Percentiles rank a stretch among this genome's conserved stretches.
Conservation (phyloP, 1,140 invertebrate species). For the Adelges cooleyi region DNA sequence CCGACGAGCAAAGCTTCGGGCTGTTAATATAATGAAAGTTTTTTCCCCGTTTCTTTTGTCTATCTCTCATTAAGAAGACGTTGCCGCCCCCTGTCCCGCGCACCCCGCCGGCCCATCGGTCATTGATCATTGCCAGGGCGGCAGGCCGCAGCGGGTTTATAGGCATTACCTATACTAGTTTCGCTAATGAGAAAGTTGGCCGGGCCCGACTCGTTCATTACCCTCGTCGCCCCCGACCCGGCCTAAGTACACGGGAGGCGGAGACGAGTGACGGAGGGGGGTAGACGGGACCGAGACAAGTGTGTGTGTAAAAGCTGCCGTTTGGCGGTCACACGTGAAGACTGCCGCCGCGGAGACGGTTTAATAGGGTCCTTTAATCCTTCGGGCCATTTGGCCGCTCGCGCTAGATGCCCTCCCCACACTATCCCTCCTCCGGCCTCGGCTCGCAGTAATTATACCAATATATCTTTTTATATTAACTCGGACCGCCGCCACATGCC, state of each 20-base stretch:
- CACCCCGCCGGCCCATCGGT: slow-evolving; percentile 5
- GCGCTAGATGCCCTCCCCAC: not conserved
- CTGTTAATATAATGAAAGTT: slow-evolving; percentile 29
- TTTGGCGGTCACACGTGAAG: slow-evolving; percentile 27
- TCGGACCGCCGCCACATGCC: slow-evolving; percentile 7
- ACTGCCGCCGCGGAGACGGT: slow-evolving; percentile 2
- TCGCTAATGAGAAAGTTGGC: slow-evolving; percentile 28
- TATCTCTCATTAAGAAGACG: slow-evolving; percentile 29
- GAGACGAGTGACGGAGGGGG: not conserved
- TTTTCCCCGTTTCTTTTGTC: slow-evolving; percentile 27
- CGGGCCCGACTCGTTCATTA: slow-evolving; percentile 26
- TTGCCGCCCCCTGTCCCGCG: not conserved
- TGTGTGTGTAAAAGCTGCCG: slow-evolving; percentile 21
- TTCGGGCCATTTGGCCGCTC: slow-evolving; percentile 24
- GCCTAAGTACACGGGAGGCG: too few relatives aligned
- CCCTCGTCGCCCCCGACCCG: not conserved
- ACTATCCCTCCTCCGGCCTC: not conserved
- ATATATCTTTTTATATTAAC: slow-evolving; percentile 29
- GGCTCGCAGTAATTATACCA: slow-evolving; percentile 17
- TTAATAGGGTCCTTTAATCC: slow-evolving; percentile 29
- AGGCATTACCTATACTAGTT: not conserved
- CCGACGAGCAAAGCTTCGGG: not conserved
- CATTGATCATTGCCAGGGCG: slow-evolving; percentile 17
- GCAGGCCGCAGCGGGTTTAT: too few relatives aligned
- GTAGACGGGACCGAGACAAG: not conserved